Evolutionary conservation across 2,797 vertebrate species (phyloP).

Genomic region (Cynodonichthys magdalenae): DNA sequence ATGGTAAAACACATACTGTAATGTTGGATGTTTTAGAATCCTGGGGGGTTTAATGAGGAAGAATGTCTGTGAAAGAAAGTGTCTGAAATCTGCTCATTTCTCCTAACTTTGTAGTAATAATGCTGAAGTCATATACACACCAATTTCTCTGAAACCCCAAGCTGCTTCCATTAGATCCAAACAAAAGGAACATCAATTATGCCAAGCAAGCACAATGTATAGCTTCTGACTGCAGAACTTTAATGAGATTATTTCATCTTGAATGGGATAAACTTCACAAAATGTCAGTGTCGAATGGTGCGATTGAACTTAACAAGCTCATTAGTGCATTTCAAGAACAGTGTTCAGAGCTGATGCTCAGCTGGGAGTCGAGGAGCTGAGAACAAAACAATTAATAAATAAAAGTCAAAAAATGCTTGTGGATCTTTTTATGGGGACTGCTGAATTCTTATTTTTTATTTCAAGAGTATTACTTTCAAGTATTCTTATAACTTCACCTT

Average conservation of each 20-base stretch:
- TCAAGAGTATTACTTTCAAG: neutral
- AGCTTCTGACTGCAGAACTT: constrained; percentile 51
- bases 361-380: constrained; percentile 23
- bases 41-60: too few relatives aligned
- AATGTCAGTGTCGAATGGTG: constrained; percentile 49
- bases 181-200: constrained; percentile 65
- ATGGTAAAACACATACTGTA: too few relatives aligned
- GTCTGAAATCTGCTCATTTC: too few relatives aligned
- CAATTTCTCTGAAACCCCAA: constrained; percentile 53
- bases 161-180: constrained; percentile 62
- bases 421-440: neutral
- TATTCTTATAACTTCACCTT: neutral
- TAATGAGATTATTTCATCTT: constrained; percentile 71
- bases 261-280: constrained; percentile 57
- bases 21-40: too few relatives aligned
- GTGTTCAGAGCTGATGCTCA: constrained; percentile 54
- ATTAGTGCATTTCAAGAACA: constrained; percentile 65
- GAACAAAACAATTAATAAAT: constrained; percentile 3
- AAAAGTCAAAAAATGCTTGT: neutral
- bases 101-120: too few relatives aligned
- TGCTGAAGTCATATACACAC: too few relatives aligned
- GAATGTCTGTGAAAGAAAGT: too few relatives aligned
- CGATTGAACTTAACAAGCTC: constrained; percentile 77
- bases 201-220: constrained; percentile 64
- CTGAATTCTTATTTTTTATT: neutral